Evolutionary conservation across 2,888 invertebrate genomes (phyloP), one percentile per base, ranked within the genome.

Genomic region (Leptopilina drosophilae): DNA sequence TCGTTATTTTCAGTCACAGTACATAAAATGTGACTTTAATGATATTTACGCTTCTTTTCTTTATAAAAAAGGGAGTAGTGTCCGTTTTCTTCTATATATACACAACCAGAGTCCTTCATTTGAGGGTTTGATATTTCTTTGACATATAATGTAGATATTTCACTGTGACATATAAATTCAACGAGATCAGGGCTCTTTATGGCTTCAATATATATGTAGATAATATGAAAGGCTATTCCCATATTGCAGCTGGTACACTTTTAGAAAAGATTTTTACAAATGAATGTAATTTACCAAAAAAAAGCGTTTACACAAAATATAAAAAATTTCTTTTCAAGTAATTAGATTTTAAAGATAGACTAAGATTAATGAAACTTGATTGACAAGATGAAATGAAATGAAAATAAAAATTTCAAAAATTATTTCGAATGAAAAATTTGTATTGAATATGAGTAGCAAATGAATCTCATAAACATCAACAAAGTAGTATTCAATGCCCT

Each of bases 391-490:
- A 8, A 42, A 42, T 42, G 8, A 8, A 42, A 8, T 5, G 1
- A 42, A 42, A 42, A 42, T 7, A 42, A 6, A 42, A 42, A 6
- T 42, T 1, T 42, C 2, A 42, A 42, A 42, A 42, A 42, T 42
- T 7, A 42, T 42, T 42, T 42, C 8, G 42, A 42, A 8, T 42
- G 6, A 42, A 42, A 62, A 11, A 46, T 20, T 20, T 20, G 20
- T 12, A 49, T 69, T 14, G 56, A 53, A 14, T n/a, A 49, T 53
- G 56, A 14, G 53, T n/a, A 73, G 9, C 33, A 56, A 56, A 73
- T 73, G 56, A 73, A 56, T 15, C n/a, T 33, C 56, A 73, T 73
- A n/a, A 56, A 56, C n/a, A 56, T n/a, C 56, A 73, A 73, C 12
- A 56, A n/a, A 53, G 56, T 40, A 73, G 56, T 33, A 73, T 12